A percentile compares a stretch with the other conserved stretches of the same genome.
phyloP scores from a whole-genome alignment of 2,113 vertebrate genomes.

The Solea solea region DNA sequence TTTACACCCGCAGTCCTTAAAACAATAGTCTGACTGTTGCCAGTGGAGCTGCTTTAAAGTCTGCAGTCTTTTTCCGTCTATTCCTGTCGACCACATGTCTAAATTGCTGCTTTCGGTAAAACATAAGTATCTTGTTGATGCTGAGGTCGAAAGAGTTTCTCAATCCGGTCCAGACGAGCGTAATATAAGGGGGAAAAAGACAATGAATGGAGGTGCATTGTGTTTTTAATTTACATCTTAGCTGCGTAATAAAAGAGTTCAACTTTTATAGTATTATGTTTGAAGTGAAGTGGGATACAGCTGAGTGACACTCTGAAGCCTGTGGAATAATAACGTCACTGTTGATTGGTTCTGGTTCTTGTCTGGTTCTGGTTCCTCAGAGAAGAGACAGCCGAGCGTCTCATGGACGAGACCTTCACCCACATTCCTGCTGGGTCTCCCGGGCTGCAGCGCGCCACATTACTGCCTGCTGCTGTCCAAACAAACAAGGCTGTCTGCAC shows the following conservation, averaged over 20 bases:
- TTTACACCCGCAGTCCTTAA: too few relatives aligned
- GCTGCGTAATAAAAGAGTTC: too few relatives aligned
- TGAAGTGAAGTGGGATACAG: too few relatives aligned
- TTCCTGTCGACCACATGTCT: neutral
- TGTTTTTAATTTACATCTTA: neutral
- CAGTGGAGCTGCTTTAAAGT: neutral
- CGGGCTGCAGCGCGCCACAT: slow-evolving; percentile 71
- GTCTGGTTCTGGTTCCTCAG: slow-evolving; percentile 16
- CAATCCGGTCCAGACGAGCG: neutral
- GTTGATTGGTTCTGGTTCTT: slow-evolving; percentile 32
- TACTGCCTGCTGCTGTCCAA: slow-evolving; percentile 73
- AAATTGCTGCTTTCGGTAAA: neutral
- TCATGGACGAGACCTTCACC: slow-evolving; percentile 57
- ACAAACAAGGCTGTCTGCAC: slow-evolving; percentile 68
- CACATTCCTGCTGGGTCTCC: slow-evolving; percentile 71
- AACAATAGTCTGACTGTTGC: neutral
- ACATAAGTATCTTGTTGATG: neutral
- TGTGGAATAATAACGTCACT: slow-evolving; percentile 11
- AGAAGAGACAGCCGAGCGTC: slow-evolving; percentile 32
- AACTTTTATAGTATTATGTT: too few relatives aligned
- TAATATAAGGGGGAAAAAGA: neutral
- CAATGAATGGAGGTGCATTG: neutral
- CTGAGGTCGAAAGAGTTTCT: neutral
- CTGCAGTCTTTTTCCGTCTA: too few relatives aligned
- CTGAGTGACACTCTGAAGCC: slow-evolving; percentile 11